These are phyloP conservation scores for Thaleichthys pacificus DNA, from an alignment of 2,797 vertebrate genomes.

Conservation along the genomic window DNA sequence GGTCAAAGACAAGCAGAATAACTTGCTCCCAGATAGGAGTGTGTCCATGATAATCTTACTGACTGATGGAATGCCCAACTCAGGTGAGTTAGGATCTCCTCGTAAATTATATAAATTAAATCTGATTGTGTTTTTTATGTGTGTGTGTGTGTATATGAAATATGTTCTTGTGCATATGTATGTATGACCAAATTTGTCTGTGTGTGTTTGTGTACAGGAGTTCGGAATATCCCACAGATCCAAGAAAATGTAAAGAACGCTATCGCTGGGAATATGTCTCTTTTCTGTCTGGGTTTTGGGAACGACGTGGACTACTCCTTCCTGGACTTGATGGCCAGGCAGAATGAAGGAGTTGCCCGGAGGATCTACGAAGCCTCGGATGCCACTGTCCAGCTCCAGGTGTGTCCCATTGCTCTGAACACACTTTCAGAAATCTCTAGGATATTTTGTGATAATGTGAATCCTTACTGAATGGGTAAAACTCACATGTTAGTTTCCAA, in stretches of 20 bases:
- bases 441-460: not conserved
- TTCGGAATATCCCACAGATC: conserved; percentile 47
- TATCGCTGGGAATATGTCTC: conserved; percentile 67
- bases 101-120: not conserved
- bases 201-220: conserved; percentile 52
- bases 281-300: conserved; percentile 91
- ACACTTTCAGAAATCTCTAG: not conserved
- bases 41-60: conserved; percentile 86
- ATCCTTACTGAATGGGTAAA: not conserved
- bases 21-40: conserved; percentile 65
- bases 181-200: not conserved
- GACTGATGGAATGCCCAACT: conserved; percentile 86
- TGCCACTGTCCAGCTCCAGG: conserved; percentile 85
- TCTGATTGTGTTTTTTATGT: not conserved
- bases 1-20: conserved; percentile 47
- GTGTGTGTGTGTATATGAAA: no score
- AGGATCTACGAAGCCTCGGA: conserved; percentile 88
- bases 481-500: not conserved
- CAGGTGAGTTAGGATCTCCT: conserved; percentile 65
- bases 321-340: conserved; percentile 84
- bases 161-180: not conserved
- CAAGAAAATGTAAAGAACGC: conserved; percentile 74
- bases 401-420: conserved; percentile 55
- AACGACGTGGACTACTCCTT: conserved; percentile 83
- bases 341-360: conserved; percentile 85